Conservation (phyloP, 1,140 invertebrate species). For the Lamellibrachia luymesi region DNA sequence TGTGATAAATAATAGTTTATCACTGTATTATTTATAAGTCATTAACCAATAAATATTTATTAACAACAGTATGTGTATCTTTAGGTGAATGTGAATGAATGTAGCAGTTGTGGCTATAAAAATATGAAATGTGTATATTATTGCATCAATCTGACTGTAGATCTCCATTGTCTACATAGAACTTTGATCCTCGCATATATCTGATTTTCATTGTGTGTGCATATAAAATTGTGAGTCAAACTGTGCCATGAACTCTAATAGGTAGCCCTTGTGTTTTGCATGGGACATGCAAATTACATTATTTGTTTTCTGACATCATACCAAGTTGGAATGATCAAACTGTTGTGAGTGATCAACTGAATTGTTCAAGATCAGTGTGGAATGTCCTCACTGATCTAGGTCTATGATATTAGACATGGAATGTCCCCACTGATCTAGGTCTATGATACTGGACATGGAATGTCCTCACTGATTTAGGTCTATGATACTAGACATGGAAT, state of each 20-base stretch:
- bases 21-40: background rate
- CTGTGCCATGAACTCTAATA: background rate
- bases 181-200: background rate
- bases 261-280: background rate
- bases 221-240: background rate
- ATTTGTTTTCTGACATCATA: background rate
- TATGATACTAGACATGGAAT: too few relatives aligned
- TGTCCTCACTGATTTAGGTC: background rate
- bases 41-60: constrained; percentile 1
- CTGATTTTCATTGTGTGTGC: background rate
- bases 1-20: background rate
- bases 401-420: background rate
- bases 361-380: background rate
- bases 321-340: background rate
- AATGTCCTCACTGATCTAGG: too few relatives aligned
- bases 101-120: background rate
- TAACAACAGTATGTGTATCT: background rate
- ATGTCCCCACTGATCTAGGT: background rate
- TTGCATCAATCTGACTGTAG: background rate
- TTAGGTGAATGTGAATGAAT: background rate
- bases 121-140: constrained; percentile 2
- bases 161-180: background rate
- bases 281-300: background rate
- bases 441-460: background rate
- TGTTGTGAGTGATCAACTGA: background rate